Conservation (phyloP, 2,797 vertebrate species). For the Neostethus bicornis region DNA sequence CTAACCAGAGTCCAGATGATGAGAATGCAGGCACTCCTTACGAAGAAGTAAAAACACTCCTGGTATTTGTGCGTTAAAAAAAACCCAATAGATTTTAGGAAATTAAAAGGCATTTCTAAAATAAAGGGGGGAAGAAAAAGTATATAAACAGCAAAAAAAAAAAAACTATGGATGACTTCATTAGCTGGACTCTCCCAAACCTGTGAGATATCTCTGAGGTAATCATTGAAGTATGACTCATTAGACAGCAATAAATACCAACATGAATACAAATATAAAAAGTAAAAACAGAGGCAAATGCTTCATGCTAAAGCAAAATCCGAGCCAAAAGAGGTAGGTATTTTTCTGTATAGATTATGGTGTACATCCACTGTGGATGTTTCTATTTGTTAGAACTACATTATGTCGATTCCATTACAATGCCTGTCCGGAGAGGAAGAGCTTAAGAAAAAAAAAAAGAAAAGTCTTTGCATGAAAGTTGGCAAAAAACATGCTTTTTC, state of each 20-base stretch:
- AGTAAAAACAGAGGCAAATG: conserved; percentile 83
- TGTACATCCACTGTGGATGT: conserved; percentile 77
- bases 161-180: conserved; percentile 74
- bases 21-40: conserved; percentile 75
- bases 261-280: conserved; percentile 85
- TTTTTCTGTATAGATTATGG: conserved; percentile 80
- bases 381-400: conserved; percentile 74
- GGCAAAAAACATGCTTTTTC: conserved; percentile 39
- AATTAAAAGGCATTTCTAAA: conserved; percentile 68
- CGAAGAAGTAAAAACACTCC: conserved; percentile 68
- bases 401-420: conserved; percentile 75
- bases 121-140: conserved; percentile 49
- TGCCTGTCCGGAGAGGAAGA: conserved; percentile 67
- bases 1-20: conserved; percentile 56
- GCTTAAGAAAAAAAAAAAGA: conserved; percentile 1
- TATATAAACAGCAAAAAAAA: conserved; percentile 17
- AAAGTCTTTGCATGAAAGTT: conserved; percentile 44
- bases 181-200: conserved; percentile 82
- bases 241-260: conserved; percentile 86
- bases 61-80: conserved; percentile 69
- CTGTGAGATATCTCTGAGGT: conserved; percentile 82
- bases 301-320: conserved; percentile 80
- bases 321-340: conserved; percentile 81
- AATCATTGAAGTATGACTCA: conserved; percentile 83
- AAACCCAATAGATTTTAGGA: no score